Evolutionary conservation across 2,113 vertebrate genomes (phyloP).

Genomic region (Mesitornis unicolor): DNA sequence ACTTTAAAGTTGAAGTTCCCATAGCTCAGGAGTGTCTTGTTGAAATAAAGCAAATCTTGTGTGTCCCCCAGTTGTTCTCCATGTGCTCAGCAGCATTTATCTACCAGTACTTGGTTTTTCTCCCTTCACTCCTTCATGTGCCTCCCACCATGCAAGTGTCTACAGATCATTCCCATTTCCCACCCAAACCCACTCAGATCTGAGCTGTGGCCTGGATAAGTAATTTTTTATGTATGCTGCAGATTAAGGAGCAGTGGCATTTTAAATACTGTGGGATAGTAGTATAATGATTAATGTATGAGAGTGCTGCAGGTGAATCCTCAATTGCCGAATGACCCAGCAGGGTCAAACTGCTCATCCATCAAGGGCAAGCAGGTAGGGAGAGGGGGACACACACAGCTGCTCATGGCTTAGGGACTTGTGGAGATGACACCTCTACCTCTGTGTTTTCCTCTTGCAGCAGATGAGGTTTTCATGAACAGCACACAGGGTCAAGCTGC

Average conservation of each 20-base stretch:
- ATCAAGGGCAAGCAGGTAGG: background rate
- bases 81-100: background rate
- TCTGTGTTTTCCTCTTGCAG: background rate
- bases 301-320: background rate
- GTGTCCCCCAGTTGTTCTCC: background rate
- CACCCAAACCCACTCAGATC: background rate
- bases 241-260: background rate
- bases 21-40: background rate
- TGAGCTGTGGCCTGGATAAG: background rate
- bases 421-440: background rate
- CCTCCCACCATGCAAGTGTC: background rate
- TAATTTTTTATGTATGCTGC: background rate
- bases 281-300: background rate
- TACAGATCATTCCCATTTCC: background rate
- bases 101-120: background rate
- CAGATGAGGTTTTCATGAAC: background rate
- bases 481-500: rapidly evolving
- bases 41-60: background rate
- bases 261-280: background rate
- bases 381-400: background rate
- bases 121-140: background rate
- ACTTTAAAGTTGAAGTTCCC: background rate
- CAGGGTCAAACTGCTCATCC: background rate
- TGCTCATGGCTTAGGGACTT: background rate
- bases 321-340: background rate